A percentile compares a stretch with the other conserved stretches of the same genome.
These are phyloP conservation scores for Patella vulgata DNA, from an alignment of 1,140 invertebrate genomes.

Conservation along the genomic window DNA sequence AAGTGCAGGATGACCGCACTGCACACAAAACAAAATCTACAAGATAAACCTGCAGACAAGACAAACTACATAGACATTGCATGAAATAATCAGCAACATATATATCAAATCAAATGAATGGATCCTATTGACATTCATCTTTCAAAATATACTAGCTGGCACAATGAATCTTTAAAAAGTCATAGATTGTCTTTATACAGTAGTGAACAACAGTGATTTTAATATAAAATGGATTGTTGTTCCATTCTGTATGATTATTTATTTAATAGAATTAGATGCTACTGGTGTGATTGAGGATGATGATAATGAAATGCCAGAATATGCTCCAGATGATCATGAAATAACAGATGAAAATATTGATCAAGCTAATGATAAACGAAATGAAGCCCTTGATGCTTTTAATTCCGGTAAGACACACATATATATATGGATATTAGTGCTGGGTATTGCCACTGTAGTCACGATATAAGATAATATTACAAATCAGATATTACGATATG, in stretches of 20 bases:
- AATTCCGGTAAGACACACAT: constrained; percentile 55
- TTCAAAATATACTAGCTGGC: background rate
- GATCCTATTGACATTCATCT: background rate
- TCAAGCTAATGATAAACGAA: constrained; percentile 78
- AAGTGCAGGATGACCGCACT: too few species aligned
- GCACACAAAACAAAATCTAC: too few species aligned
- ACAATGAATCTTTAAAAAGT: background rate
- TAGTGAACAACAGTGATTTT: too few species aligned
- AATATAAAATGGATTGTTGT: too few species aligned
- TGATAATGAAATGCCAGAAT: constrained; percentile 52
- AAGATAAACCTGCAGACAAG: too few species aligned
- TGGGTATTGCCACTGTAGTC: too few species aligned
- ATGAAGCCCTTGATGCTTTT: constrained; percentile 77
- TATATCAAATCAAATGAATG: background rate
- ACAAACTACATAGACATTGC: too few species aligned
- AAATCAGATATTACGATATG: too few species aligned
- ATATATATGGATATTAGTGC: background rate
- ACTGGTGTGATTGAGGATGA: constrained; percentile 51
- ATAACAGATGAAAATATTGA: constrained; percentile 84
- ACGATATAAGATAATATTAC: too few species aligned
- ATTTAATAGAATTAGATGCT: constrained; percentile 45
- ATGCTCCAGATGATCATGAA: constrained; percentile 48
- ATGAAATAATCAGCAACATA: too few species aligned
- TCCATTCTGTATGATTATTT: too few species aligned
- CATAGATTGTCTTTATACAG: background rate